Conservation (phyloP, 2,888 invertebrate species). For the Sarcophaga subvicina region DNA sequence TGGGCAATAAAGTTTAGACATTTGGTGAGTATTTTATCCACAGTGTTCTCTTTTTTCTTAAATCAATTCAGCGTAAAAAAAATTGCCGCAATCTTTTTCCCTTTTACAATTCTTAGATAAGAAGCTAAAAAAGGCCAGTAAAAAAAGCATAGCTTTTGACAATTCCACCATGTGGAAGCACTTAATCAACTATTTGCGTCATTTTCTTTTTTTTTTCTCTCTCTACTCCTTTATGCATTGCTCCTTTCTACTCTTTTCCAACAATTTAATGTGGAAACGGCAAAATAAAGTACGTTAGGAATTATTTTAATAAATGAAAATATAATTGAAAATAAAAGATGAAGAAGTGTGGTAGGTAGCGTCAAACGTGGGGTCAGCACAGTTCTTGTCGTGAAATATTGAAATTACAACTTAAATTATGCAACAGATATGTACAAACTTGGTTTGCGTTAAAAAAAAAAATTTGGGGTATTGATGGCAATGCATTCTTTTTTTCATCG, state of each 20-base stretch:
- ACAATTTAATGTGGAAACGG: constrained; percentile 34
- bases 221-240: neutral
- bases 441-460: neutral
- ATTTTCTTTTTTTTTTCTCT: neutral
- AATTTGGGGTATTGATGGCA: constrained; percentile 11
- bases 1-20: too few relatives aligned
- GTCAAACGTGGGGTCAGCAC: constrained; percentile 29
- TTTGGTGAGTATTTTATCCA: too few relatives aligned
- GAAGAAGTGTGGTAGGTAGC: constrained; percentile 9
- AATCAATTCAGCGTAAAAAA: too few relatives aligned
- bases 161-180: constrained; percentile 53
- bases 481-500: constrained; percentile 43
- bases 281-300: constrained; percentile 47
- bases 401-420: constrained; percentile 69
- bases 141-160: constrained; percentile 14
- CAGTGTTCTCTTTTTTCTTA: too few relatives aligned
- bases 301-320: constrained; percentile 68
- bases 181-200: constrained; percentile 60
- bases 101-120: too few relatives aligned
- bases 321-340: constrained; percentile 61
- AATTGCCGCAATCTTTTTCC: too few relatives aligned
- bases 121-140: neutral
- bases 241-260: too few relatives aligned
- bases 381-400: constrained; percentile 12
- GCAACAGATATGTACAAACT: constrained; percentile 56